phyloP scores from a whole-genome alignment of 1,140 invertebrate genomes.

The Wasmannia auropunctata region DNA sequence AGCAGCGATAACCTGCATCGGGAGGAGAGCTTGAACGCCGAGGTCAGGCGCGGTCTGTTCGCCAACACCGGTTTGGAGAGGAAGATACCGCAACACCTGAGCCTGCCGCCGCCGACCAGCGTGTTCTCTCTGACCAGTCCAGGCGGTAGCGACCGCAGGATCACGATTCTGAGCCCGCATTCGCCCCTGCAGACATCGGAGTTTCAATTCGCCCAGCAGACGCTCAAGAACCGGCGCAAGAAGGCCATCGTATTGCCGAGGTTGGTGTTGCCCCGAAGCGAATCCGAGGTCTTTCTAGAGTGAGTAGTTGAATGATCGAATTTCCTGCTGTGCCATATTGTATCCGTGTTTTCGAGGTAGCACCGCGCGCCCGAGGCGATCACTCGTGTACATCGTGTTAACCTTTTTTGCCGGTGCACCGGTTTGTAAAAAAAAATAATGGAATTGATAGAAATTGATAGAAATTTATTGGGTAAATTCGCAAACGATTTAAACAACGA shows the following conservation, averaged over 20 bases:
- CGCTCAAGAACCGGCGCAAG: constrained; percentile 88
- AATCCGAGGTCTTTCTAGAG: constrained; percentile 88
- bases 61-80: constrained; percentile 87
- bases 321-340: not conserved
- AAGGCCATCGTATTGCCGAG: constrained; percentile 91
- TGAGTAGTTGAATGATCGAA: constrained; percentile 83
- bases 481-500: not conserved
- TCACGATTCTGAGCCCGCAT: constrained; percentile 91
- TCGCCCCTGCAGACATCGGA: constrained; percentile 88
- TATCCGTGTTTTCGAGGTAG: constrained; percentile 15
- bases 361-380: constrained; percentile 2
- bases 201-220: constrained; percentile 86
- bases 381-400: not conserved
- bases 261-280: constrained; percentile 90
- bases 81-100: constrained; percentile 88
- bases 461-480: constrained; percentile 1
- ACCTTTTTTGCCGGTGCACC: not conserved
- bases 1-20: constrained; percentile 86
- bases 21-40: constrained; percentile 88
- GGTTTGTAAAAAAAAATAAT: not conserved
- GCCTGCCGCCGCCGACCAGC: constrained; percentile 88
- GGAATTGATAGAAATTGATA: not conserved
- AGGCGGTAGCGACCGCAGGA: constrained; percentile 86
- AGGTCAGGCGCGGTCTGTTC: constrained; percentile 88
- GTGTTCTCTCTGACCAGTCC: constrained; percentile 85